Evolutionary conservation across 2,113 vertebrate genomes (phyloP), one percentile per base, ranked within the genome.

Genomic region (Macrotus californicus): DNA sequence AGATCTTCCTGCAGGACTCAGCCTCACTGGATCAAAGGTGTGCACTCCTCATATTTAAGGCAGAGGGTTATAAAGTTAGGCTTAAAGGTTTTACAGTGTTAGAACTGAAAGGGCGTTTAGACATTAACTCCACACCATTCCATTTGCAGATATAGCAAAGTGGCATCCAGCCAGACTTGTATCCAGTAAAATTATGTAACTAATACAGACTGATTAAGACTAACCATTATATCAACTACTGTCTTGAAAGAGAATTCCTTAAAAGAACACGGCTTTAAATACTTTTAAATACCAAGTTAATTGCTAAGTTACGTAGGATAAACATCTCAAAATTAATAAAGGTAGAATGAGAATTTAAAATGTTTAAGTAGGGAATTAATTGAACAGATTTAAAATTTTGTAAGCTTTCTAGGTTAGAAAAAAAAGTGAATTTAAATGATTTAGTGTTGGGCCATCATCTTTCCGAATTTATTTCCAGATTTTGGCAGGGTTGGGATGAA

Each of bases 201-300:
- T n/a, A 89, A 83, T 46, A 48, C 46, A 64, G 36, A 81, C 24
- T 21, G 52, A 48, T 46, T 91, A 39, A 72, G 19, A 75, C 81
- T 87, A 43, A 72, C 29, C 26, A 0, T 75, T 87, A 36, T 43
- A 29, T 18, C n/a, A 48, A 61, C 52, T 86, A 52, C 48, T 91
- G 2, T 94, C 76, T 90, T 90, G 79, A 92, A 72, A 48, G 66
- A 89, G 36, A 87, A 52, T 94, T 86, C 36, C 43, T 86, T 89
- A 67, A 95, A 73, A 73, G 67, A 82, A 66, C 26, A 87, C 39
- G 50, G 81, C 72, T 82, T 87, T 64, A 70, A 76, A 69, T 81
- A 52, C 76, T 89, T 94, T 79, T 0, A 84, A 92, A 48, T 91
- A 70, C 31, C 61, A 91, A 54, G 36, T 54, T 75, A 67, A 93